Percentiles rank a stretch among this genome's conserved stretches.
Evolutionary conservation across 2,113 vertebrate genomes (phyloP).

Genomic region (Eudorcas thomsonii): DNA sequence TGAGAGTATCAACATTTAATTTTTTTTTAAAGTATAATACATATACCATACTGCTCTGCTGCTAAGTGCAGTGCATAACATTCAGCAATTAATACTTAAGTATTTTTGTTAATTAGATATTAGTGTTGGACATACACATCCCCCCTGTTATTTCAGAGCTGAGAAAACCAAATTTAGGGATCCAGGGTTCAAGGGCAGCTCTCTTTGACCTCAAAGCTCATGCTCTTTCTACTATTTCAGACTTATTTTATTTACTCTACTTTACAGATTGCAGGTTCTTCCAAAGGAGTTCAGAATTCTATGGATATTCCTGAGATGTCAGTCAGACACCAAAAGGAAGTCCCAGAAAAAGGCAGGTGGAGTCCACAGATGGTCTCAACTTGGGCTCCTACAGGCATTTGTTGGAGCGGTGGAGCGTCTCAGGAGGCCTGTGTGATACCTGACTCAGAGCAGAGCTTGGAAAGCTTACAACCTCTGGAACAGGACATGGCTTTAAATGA

Average conservation of each 20-base stretch:
- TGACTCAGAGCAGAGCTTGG: neutral
- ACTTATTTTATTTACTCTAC: constrained; percentile 30
- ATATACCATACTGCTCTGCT: neutral
- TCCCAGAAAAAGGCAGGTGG: neutral
- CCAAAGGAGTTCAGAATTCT: neutral
- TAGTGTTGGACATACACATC: neutral
- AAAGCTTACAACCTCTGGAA: neutral
- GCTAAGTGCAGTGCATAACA: neutral
- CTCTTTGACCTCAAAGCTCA: neutral
- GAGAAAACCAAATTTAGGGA: neutral
- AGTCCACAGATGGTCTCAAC: neutral
- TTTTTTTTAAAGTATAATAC: neutral
- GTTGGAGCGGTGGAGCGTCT: neutral
- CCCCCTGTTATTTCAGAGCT: neutral
- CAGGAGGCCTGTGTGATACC: neutral
- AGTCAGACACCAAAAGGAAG: neutral
- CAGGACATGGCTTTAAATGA: constrained; percentile 49
- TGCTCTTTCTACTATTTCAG: neutral
- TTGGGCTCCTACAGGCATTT: neutral
- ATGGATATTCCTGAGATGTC: neutral
- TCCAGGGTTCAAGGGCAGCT: neutral
- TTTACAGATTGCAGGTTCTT: constrained; percentile 35
- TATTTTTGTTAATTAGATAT: neutral
- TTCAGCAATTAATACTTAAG: neutral
- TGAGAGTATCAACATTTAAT: neutral